Conservation (phyloP, 1,140 invertebrate genomes). For the Drosophila arizonae region DNA sequence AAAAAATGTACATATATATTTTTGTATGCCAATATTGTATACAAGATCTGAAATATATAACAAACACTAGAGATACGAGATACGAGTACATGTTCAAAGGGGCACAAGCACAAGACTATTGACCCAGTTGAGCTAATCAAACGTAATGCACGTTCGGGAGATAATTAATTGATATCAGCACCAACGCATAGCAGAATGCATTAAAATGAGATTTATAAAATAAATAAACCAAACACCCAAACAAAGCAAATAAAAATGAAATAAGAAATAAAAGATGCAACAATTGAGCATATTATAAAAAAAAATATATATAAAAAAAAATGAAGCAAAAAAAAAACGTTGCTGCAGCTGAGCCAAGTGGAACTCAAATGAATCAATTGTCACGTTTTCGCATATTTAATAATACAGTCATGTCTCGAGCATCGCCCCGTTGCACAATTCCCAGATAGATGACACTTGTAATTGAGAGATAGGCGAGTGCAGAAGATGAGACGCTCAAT, state of each 20-base stretch:
- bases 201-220: constrained; percentile 10
- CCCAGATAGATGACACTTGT: constrained; percentile 43
- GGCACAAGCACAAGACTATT: neutral
- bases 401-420: constrained; percentile 42
- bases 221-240: neutral
- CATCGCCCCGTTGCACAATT: constrained; percentile 15
- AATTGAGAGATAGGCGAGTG: constrained; percentile 17
- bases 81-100: neutral
- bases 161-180: constrained; percentile 26
- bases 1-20: no score
- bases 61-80: no score
- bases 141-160: constrained; percentile 12
- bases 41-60: neutral
- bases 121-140: constrained; percentile 22
- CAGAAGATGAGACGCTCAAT: constrained; percentile 14
- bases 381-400: constrained; percentile 69
- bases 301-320: neutral
- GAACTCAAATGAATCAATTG: constrained; percentile 39
- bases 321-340: neutral
- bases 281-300: constrained; percentile 18
- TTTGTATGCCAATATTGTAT: no score
- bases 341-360: constrained; percentile 29
- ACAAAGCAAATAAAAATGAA: neutral
- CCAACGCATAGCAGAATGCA: constrained; percentile 18
- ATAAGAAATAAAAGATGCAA: constrained; percentile 29